These are phyloP conservation scores for Epinotia ramella DNA, from an alignment of 2,888 invertebrate genomes.

Conservation along the genomic window DNA sequence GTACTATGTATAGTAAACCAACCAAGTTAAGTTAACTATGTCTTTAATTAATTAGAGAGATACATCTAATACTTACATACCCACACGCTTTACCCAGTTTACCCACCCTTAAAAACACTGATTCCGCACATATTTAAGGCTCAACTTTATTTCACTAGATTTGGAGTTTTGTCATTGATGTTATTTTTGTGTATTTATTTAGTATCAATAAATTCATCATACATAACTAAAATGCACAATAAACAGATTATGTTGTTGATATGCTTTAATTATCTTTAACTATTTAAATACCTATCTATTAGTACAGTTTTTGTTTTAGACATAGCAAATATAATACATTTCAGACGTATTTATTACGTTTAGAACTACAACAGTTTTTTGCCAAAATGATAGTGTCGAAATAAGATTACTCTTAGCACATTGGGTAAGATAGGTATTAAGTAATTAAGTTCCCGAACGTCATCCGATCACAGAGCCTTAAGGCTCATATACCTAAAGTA, in stretches of 20 bases:
- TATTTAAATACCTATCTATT: too few relatives aligned
- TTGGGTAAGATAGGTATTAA: not conserved
- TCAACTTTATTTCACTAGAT: not conserved
- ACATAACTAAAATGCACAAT: not conserved
- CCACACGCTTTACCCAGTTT: slow-evolving; percentile 2
- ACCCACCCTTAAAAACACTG: slow-evolving; percentile 1
- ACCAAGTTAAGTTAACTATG: not conserved
- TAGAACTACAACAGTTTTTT: too few relatives aligned
- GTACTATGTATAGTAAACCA: not conserved
- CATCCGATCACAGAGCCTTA: slow-evolving; percentile 14
- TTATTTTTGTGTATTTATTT: slow-evolving; percentile 8
- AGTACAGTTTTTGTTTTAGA: too few relatives aligned
- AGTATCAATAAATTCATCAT: not conserved
- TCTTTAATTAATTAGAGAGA: slow-evolving; percentile 24
- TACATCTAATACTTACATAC: not conserved
- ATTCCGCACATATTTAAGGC: slow-evolving; percentile 5
- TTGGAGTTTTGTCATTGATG: not conserved
- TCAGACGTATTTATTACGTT: too few relatives aligned
- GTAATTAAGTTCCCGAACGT: not conserved
- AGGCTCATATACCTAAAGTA: slow-evolving; percentile 26
- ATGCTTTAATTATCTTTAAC: not conserved
- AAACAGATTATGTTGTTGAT: not conserved
- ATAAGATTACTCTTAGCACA: too few relatives aligned
- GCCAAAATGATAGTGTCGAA: too few relatives aligned
- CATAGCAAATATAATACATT: too few relatives aligned